Evolutionary conservation across 2,888 invertebrate species (phyloP), one percentile per base, ranked within the genome.

Genomic region (Neoascia interrupta): DNA sequence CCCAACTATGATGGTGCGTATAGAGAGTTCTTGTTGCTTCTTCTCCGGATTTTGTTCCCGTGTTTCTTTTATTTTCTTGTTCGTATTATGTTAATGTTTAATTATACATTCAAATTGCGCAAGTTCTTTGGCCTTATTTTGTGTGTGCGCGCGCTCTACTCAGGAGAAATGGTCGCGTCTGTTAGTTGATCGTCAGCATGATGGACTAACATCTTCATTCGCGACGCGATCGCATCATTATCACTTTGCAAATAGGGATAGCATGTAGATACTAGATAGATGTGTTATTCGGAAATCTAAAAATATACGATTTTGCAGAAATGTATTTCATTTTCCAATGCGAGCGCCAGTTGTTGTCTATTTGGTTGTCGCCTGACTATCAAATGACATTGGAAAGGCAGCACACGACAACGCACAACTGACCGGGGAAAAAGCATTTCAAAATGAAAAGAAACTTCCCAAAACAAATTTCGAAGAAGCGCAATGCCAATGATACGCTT

Each of bases 301-400:
- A 63, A 70, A 76, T 70, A 76, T 31, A n/a, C 31, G 31, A 31
- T n/a, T 68, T 49, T 61, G 68, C 60, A 60, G 54, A 74, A 61
- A 10, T 26, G 10, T 61, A 61, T 49, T 61, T 74, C 34, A 26
- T 26, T 5, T 26, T 26, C 8, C 26, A n/a, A n/a, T n/a, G n/a
- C n/a, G 4, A 3, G 31, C 31, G 8, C 31, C 31, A 8, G 31
- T 26, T 26, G 26, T 3, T n/a, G 31, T n/a, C n/a, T n/a, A 6
- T n/a, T n/a, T 56, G 19, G 18, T 45, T 60, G 10, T 45, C 63
- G 56, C 49, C 63, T 70, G 75, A 75, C 75, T 75, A 76, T 76
- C 75, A 58, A 76, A 76, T 76, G 75, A 70, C 75, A 70, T 76
- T 76, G 75, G 75, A 64, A 58, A 64, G 70, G 56, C 51, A 75